These are phyloP conservation scores for Chrosomus eos DNA, from an alignment of 2,797 vertebrate species.

Conservation along the genomic window DNA sequence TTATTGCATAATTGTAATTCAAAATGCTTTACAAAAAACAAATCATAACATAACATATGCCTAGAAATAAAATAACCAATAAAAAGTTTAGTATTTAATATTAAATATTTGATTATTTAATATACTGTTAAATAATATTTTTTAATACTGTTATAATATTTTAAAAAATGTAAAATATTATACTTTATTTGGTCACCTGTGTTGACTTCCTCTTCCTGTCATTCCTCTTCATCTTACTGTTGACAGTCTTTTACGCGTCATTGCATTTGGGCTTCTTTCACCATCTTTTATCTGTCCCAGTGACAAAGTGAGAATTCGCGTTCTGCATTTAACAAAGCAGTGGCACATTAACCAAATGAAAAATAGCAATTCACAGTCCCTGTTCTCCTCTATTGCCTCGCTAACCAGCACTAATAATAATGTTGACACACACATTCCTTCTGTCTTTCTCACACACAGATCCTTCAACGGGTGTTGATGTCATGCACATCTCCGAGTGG, in stretches of 20 bases:
- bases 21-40: too few relatives aligned
- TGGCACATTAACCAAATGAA: background rate
- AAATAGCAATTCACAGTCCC: constrained; percentile 10
- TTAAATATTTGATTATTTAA: too few relatives aligned
- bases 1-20: too few relatives aligned
- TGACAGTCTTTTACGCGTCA: background rate
- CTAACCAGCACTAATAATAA: constrained; percentile 24
- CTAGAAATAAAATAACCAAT: too few relatives aligned
- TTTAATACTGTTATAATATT: background rate
- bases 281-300: background rate
- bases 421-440: background rate
- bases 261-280: background rate
- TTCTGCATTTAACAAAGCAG: constrained; percentile 27
- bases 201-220: background rate
- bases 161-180: background rate
- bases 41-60: too few relatives aligned
- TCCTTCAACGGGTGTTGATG: background rate
- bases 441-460: background rate
- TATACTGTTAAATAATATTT: background rate
- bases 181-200: background rate
- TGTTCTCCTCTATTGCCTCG: constrained; percentile 13
- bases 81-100: too few relatives aligned
- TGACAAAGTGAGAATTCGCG: background rate
- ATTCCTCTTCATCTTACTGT: background rate
- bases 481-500: background rate